Evolutionary conservation across 2,888 invertebrate genomes (phyloP).

Genomic region (Pammene fasciana): DNA sequence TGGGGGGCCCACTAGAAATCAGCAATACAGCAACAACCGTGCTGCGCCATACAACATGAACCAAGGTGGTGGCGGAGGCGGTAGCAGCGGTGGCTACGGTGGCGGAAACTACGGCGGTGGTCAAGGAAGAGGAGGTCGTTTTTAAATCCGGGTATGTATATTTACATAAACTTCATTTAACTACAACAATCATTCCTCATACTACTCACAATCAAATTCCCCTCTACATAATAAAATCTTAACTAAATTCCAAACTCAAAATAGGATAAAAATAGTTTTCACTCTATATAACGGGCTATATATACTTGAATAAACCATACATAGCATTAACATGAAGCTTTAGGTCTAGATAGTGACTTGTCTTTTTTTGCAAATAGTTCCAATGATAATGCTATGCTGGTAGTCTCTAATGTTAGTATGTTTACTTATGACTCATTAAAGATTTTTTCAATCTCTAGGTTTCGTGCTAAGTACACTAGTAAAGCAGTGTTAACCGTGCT

Average conservation of each 20-base stretch:
- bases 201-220: constrained; percentile 27
- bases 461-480: constrained; percentile 84
- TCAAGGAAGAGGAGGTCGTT: constrained; percentile 63
- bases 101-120: constrained; percentile 73
- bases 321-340: constrained; percentile 74
- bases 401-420: constrained; percentile 65
- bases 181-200: constrained; percentile 8
- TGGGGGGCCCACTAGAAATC: constrained; percentile 93
- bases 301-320: constrained; percentile 57
- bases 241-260: constrained; percentile 2
- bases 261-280: constrained; percentile 26
- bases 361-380: constrained; percentile 58
- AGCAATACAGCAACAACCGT: constrained; percentile 87
- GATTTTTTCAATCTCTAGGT: constrained; percentile 83
- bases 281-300: constrained; percentile 10
- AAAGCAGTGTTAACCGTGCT: constrained; percentile 80
- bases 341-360: constrained; percentile 57
- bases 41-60: constrained; percentile 88
- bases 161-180: neutral
- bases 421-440: constrained; percentile 70
- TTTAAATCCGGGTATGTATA: constrained; percentile 55
- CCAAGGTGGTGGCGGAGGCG: constrained; percentile 82
- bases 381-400: constrained; percentile 78
- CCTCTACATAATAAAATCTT: constrained; percentile 1
- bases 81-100: constrained; percentile 73